These are phyloP conservation scores for Echeneis naucrates DNA, from an alignment of 2,797 vertebrate genomes.

Conservation along the genomic window DNA sequence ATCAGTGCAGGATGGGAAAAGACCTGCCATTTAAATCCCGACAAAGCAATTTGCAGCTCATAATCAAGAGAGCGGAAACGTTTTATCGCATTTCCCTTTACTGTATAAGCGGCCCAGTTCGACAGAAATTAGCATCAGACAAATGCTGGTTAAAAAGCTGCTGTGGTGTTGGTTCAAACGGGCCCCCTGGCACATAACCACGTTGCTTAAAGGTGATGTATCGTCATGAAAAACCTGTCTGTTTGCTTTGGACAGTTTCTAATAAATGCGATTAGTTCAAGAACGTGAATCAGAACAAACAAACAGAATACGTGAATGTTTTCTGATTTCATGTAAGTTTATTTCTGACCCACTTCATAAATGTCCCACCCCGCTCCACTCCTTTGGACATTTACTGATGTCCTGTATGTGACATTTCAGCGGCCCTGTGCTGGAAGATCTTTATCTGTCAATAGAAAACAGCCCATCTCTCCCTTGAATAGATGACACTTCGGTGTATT, in stretches of 20 bases:
- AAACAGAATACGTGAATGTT: too few relatives aligned
- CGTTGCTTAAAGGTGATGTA: neutral
- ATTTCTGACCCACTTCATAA: neutral
- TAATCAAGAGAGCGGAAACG: constrained; percentile 79
- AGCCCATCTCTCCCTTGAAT: constrained; percentile 42
- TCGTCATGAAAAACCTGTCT: neutral
- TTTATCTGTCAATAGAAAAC: constrained; percentile 34
- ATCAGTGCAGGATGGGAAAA: constrained; percentile 76
- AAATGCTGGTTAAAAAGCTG: constrained; percentile 14
- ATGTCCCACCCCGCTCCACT: neutral
- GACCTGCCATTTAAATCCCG: constrained; percentile 74
- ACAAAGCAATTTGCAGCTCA: constrained; percentile 82
- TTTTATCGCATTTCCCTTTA: constrained; percentile 79
- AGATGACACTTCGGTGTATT: constrained; percentile 69
- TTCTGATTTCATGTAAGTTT: too few relatives aligned
- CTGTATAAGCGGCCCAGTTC: constrained; percentile 66
- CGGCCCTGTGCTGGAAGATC: constrained; percentile 45
- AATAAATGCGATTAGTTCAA: neutral
- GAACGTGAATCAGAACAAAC: neutral
- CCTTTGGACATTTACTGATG: neutral
- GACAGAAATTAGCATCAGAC: constrained; percentile 17
- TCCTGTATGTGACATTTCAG: constrained; percentile 41
- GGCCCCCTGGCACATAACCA: neutral
- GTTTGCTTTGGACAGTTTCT: neutral
- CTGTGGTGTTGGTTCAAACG: constrained; percentile 1